A percentile compares a stretch with the other conserved stretches of the same genome.
These are phyloP conservation scores for Rhagoletis pomonella DNA, from an alignment of 1,140 invertebrate genomes.

Conservation along the genomic window DNA sequence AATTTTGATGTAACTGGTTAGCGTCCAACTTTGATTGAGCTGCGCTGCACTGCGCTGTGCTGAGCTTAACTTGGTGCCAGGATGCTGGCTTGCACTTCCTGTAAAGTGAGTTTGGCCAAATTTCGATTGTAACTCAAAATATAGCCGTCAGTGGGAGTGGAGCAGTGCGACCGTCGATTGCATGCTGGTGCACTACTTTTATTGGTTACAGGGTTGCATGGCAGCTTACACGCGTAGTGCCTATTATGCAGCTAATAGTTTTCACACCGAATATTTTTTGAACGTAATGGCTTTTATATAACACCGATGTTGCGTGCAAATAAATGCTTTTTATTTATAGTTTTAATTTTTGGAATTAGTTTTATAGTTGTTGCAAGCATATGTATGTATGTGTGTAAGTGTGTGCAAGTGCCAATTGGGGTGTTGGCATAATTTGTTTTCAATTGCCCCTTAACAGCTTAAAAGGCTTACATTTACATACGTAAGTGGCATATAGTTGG, in stretches of 20 bases:
- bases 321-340: not conserved
- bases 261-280: too few relatives aligned
- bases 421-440: not conserved
- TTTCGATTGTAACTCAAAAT: not conserved
- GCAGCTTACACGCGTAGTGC: not conserved
- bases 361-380: not conserved
- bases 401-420: not conserved
- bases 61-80: not conserved
- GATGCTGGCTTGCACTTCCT: conserved; percentile 4
- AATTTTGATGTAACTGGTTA: conserved; percentile 26
- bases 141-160: not conserved
- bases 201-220: not conserved
- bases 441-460: not conserved
- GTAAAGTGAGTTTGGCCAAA: conserved; percentile 9
- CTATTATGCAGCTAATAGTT: not conserved
- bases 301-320: conserved; percentile 18
- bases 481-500: too few relatives aligned
- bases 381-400: not conserved
- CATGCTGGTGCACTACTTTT: not conserved
- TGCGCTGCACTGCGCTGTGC: not conserved
- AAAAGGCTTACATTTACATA: not conserved
- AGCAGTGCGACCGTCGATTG: not conserved
- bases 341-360: not conserved
- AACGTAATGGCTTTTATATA: not conserved
- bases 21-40: not conserved